Evolutionary conservation across 2,113 vertebrate species (phyloP), one percentile per base, ranked within the genome.

Genomic region (Meles meles): DNA sequence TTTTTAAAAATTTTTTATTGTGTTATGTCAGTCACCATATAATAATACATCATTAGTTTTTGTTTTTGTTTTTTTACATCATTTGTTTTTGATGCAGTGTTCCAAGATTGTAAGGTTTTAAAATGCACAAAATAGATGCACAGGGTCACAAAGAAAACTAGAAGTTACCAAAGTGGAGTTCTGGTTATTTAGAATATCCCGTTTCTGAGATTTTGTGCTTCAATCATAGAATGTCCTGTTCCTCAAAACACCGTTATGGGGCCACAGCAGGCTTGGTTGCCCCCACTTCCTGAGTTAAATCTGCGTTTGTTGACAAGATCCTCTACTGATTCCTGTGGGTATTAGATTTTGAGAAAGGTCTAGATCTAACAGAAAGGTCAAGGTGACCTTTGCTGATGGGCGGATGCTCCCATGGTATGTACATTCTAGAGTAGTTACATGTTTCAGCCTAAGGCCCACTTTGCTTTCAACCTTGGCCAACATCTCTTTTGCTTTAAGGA

Each of bases 401-500:
- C 29, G 10, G 27, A 27, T 37, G 25, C 34, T 7, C 15, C 37
- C 7, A 0, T n/a, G 23, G 23, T 44, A 2, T 39, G 3, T 11
- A 47, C 6, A 2, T 65, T 77, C 34, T 20, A 2, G 12, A n/a
- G 44, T n/a, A 34, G 31, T 55, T 82, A 8, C 18, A 6, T 29
- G 34, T 47, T 85, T 85, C 42, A 71, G 90, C 90, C 72, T 20
- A 49, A 76, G 65, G 72, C 59, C 71, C 13, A 23, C 29, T 77
- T 76, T 57, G 17, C 88, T 86, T 86, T 85, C 39, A 39, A 1
- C 15, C 29, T 90, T 34, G 76, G 57, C 55, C 12, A 34, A 12
- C 42, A 59, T 83, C 57, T 85, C 23, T 69, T 74, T 47, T 90
- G n/a, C 52, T 47, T 95, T 97, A 61, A 61, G 77, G 59, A 81